Evolutionary conservation across 30 jellyfish, hydroid and myxozoan species (phyloP), one percentile per base, ranked within the genome.

Genomic region (Hydra vulgaris): DNA sequence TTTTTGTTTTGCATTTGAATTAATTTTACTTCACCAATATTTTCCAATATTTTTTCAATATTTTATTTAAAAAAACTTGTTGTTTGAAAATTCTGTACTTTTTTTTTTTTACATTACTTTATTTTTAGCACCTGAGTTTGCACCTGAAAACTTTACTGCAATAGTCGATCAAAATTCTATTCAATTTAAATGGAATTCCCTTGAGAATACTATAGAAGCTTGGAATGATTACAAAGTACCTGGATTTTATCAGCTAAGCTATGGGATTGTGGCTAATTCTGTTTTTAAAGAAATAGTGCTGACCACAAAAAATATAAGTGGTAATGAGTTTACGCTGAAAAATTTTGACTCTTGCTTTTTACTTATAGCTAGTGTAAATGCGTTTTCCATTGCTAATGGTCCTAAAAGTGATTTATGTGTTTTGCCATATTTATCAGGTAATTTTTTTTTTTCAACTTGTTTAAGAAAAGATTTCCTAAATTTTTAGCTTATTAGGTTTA

Each of bases 71-170:
- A 40, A 3, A 40, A 3, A 40, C 8, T 12, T 3, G 12, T 40
- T 3, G 5, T 5, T 12, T 40, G 8, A 3, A 40, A 40, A 40
- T 40, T 40, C 5, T 40, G 61, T 40, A n/a, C n/a, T n/a, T n/a
- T n/a, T n/a, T n/a, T n/a, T n/a, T n/a, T n/a, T n/a, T n/a, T n/a
- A n/a, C n/a, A n/a, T 71, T 71, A 71, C 0, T 1, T 69, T 69
- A 1, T 17, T 71, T 71, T 71, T 71, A 71, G 79, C 79, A 53
- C 79, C 79, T 15, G 79, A 71, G 1, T 1, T 15, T 15, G 79
- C 79, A 0, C 79, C 79, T 23, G 21, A 12, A 53, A 71, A 23
- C 20, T 71, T 53, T 1, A 71, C 27, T 71, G 79, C 27, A 17
- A 71, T 53, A 0, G 15, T 20, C 53, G 0, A 17, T 1, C 18